phyloP scores from a whole-genome alignment of 2,888 invertebrate species.

The Xestobium rufovillosum region DNA sequence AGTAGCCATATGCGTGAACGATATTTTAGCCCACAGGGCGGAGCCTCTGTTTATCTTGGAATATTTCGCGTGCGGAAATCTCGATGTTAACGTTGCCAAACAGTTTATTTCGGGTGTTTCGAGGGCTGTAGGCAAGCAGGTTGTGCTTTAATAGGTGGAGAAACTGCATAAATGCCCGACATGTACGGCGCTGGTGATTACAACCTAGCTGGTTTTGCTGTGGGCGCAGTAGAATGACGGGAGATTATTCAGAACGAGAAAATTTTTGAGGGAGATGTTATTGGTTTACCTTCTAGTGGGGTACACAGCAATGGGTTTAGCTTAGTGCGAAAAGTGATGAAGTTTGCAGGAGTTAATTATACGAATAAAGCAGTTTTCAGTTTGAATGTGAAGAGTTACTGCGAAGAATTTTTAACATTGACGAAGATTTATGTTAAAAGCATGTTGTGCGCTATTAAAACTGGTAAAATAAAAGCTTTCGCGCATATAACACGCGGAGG shows the following conservation, averaged over 20 bases:
- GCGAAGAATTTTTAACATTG: constrained; percentile 75
- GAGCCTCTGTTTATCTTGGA: constrained; percentile 95
- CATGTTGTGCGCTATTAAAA: constrained; percentile 63
- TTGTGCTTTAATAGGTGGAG: too few relatives aligned
- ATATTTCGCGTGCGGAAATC: constrained; percentile 87
- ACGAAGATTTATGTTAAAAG: constrained; percentile 80
- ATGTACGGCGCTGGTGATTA: constrained; percentile 84
- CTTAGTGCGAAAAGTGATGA: constrained; percentile 72
- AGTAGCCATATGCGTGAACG: constrained; percentile 98
- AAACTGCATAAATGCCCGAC: constrained; percentile 97
- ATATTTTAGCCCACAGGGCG: constrained; percentile 90
- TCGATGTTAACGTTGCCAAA: constrained; percentile 69
- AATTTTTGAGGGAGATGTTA: constrained; percentile 66
- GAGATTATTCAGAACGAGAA: too few relatives aligned
- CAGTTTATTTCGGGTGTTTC: constrained; percentile 80
- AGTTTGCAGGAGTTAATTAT: constrained; percentile 56
- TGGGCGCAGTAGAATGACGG: constrained; percentile 89
- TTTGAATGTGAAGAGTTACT: too few relatives aligned
- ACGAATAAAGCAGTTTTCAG: constrained; percentile 61
- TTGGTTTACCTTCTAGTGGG: constrained; percentile 84
- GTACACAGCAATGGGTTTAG: constrained; percentile 95
- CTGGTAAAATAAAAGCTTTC: constrained; percentile 70
- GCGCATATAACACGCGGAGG: constrained; percentile 97
- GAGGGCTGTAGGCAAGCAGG: too few relatives aligned
- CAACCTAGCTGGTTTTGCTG: constrained; percentile 93